Conservation (phyloP, 2,797 vertebrate genomes). For the Lacerta bilineata region DNA sequence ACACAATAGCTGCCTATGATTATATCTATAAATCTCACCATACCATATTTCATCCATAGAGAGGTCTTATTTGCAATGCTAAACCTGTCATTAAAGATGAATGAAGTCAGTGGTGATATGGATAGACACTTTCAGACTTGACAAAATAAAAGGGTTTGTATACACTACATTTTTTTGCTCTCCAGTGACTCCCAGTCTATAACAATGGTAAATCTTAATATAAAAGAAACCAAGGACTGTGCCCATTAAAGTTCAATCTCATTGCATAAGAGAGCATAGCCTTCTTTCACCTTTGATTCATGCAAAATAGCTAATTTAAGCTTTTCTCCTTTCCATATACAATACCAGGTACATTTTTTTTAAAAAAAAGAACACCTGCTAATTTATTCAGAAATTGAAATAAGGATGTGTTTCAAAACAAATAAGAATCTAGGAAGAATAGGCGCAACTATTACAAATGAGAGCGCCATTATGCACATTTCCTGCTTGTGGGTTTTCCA, state of each 20-base stretch:
- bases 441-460: too few species aligned
- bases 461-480: too few species aligned
- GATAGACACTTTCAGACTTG: constrained; percentile 12
- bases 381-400: too few species aligned
- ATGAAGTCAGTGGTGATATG: background rate
- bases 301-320: background rate
- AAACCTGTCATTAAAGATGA: constrained; percentile 22
- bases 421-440: too few species aligned
- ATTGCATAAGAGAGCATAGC: background rate
- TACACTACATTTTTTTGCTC: background rate
- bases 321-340: background rate
- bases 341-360: background rate
- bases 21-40: constrained; percentile 7
- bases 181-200: background rate
- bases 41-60: constrained; percentile 6
- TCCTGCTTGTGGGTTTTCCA: too few species aligned
- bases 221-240: background rate
- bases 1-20: constrained; percentile 4
- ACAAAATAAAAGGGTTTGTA: constrained; percentile 18
- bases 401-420: too few species aligned
- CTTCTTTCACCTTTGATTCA: background rate
- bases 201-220: background rate
- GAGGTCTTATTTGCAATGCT: constrained; percentile 23
- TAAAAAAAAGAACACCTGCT: too few species aligned
- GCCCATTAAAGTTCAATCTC: background rate